A percentile compares a stretch with the other conserved stretches of the same genome.
Evolutionary conservation across 92 coral and sea anemone genomes (phyloP).

Genomic region (Actinostola sp.): DNA sequence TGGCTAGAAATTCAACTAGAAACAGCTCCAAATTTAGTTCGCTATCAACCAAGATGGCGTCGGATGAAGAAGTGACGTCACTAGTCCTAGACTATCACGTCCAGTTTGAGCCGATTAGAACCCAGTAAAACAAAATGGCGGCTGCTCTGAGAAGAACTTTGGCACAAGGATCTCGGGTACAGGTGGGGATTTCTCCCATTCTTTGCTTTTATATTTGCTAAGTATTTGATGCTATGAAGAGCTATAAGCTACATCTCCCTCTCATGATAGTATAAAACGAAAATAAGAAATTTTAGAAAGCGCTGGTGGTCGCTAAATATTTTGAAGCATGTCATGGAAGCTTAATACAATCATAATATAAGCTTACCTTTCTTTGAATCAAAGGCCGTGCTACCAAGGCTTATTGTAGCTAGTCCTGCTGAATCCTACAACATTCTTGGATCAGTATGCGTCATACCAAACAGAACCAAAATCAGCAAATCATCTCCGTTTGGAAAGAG

Average conservation of each 20-base stretch:
- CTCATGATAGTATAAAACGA: too few relatives aligned
- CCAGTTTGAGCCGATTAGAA: conserved; percentile 18
- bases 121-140: conserved; percentile 55
- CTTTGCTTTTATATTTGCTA: too few relatives aligned
- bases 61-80: conserved; percentile 19
- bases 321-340: too few relatives aligned
- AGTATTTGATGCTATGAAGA: too few relatives aligned
- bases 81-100: conserved; percentile 4
- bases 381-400: conserved; percentile 30
- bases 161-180: neutral
- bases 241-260: too few relatives aligned
- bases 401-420: conserved; percentile 11
- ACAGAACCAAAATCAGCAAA: conserved; percentile 78
- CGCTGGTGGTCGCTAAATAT: too few relatives aligned
- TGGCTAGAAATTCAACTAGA: neutral
- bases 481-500: conserved; percentile 83
- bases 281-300: too few relatives aligned
- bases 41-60: conserved; percentile 55
- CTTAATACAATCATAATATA: too few relatives aligned
- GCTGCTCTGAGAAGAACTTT: conserved; percentile 29
- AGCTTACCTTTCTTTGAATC: neutral
- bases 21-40: conserved; percentile 9
- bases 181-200: too few relatives aligned
- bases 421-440: conserved; percentile 24
- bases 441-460: conserved; percentile 58